Evolutionary conservation across 2,113 vertebrate species (phyloP).

Genomic region (Megaleporinus macrocephalus): DNA sequence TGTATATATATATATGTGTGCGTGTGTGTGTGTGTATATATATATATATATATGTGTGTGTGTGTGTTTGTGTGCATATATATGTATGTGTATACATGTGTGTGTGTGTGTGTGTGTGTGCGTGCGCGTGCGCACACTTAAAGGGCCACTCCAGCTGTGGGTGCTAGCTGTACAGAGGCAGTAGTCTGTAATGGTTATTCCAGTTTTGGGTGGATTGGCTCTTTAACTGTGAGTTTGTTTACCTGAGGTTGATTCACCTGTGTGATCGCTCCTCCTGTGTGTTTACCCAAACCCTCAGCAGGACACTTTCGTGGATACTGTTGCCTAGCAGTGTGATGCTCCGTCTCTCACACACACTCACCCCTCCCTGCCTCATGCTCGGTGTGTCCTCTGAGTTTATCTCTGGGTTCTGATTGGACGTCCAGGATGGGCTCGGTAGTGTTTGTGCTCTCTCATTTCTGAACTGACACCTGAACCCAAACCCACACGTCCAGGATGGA

Average conservation of each 20-base stretch:
- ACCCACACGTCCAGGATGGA: slow-evolving; percentile 79
- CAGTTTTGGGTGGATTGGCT: no score
- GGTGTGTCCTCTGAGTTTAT: no score
- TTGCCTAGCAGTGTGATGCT: slow-evolving; percentile 64
- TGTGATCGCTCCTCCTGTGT: slow-evolving; percentile 49
- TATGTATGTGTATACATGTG: no score
- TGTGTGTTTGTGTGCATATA: no score
- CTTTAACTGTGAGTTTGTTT: slow-evolving; percentile 49
- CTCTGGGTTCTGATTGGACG: background rate
- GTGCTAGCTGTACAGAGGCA: no score
- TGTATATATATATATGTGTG: no score
- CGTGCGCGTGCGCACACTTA: no score
- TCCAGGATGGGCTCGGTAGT: slow-evolving; percentile 89
- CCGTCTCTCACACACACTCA: slow-evolving; percentile 5
- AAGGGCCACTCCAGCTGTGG: no score
- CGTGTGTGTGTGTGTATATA: no score
- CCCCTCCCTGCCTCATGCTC: background rate
- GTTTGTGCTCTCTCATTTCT: slow-evolving; percentile 4
- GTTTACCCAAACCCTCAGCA: slow-evolving; percentile 66
- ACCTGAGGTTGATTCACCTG: slow-evolving; percentile 46
- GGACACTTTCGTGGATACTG: slow-evolving; percentile 65
- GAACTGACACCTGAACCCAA: background rate
- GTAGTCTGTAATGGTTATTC: no score
- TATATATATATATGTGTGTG: no score
- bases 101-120: no score